These are phyloP conservation scores for Xylophagus ater DNA, from an alignment of 2,888 invertebrate species.

Conservation along the genomic window DNA sequence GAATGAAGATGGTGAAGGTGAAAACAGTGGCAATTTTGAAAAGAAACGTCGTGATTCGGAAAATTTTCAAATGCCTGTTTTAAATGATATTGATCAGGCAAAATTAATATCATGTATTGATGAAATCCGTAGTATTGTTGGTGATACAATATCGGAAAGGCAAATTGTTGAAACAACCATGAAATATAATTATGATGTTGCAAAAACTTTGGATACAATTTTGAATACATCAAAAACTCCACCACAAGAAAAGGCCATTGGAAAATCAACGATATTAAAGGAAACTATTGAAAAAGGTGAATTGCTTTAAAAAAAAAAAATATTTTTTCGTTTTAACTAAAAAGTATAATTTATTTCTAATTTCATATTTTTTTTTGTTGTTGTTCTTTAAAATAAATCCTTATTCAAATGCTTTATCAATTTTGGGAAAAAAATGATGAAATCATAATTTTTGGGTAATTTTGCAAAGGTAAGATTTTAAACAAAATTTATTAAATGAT, in stretches of 20 bases:
- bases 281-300: slow-evolving; percentile 30
- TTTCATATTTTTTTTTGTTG: slow-evolving; percentile 12
- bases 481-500: slow-evolving; percentile 10
- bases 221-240: slow-evolving; percentile 37
- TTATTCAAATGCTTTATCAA: no score
- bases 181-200: slow-evolving; percentile 58
- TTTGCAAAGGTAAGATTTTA: slow-evolving; percentile 17
- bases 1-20: slow-evolving; percentile 49
- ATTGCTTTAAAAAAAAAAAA: slow-evolving; percentile 11
- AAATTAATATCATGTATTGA: slow-evolving; percentile 75
- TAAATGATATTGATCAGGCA: slow-evolving; percentile 58
- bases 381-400: slow-evolving; percentile 15
- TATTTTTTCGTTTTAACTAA: slow-evolving; percentile 5
- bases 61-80: slow-evolving; percentile 41
- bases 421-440: no score
- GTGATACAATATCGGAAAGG: slow-evolving; percentile 62
- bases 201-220: slow-evolving; percentile 61
- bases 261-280: slow-evolving; percentile 20
- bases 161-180: slow-evolving; percentile 61
- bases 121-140: slow-evolving; percentile 67
- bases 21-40: slow-evolving; percentile 41
- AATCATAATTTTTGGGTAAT: slow-evolving; percentile 17
- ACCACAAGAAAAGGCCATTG: neutral
- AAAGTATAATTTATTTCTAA: slow-evolving; percentile 5
- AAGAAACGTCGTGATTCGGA: slow-evolving; percentile 34